Conservation (phyloP, 1,140 invertebrate genomes). For the Platorchestia sp. region DNA sequence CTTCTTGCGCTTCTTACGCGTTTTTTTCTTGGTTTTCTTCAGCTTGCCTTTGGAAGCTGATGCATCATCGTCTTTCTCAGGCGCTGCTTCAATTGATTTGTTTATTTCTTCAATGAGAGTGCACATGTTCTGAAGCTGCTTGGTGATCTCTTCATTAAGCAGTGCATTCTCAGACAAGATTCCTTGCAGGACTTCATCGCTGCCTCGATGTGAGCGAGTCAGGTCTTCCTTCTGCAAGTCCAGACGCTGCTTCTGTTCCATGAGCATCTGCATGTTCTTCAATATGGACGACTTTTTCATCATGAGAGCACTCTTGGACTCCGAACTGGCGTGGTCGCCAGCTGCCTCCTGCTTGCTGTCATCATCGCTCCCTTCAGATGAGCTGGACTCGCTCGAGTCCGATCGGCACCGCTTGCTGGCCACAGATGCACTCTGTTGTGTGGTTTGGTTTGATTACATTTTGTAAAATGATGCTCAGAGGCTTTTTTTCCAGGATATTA, state of each 20-base stretch:
- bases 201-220: slow-evolving; percentile 17
- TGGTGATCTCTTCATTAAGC: not conserved
- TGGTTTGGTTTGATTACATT: not conserved
- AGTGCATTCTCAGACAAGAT: slow-evolving; percentile 28
- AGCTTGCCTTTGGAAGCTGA: not conserved
- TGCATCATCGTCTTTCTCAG: not conserved
- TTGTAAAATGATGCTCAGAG: too few species aligned
- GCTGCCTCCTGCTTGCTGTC: not conserved
- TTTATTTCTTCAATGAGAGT: slow-evolving; percentile 12
- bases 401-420: not conserved
- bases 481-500: too few species aligned
- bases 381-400: not conserved
- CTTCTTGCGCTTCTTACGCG: slow-evolving; percentile 29
- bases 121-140: not conserved
- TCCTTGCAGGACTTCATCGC: slow-evolving; percentile 1
- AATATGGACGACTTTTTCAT: slow-evolving; percentile 8
- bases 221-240: slow-evolving; percentile 35
- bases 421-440: not conserved
- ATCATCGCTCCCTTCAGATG: slow-evolving; percentile 30
- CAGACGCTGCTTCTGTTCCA: slow-evolving; percentile 19
- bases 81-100: slow-evolving; percentile 3
- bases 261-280: slow-evolving; percentile 44
- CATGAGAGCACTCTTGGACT: not conserved
- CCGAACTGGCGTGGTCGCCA: not conserved
- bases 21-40: slow-evolving; percentile 29